Evolutionary conservation across 1,140 invertebrate species (phyloP).

Genomic region (Drosophila prosaltans): DNA sequence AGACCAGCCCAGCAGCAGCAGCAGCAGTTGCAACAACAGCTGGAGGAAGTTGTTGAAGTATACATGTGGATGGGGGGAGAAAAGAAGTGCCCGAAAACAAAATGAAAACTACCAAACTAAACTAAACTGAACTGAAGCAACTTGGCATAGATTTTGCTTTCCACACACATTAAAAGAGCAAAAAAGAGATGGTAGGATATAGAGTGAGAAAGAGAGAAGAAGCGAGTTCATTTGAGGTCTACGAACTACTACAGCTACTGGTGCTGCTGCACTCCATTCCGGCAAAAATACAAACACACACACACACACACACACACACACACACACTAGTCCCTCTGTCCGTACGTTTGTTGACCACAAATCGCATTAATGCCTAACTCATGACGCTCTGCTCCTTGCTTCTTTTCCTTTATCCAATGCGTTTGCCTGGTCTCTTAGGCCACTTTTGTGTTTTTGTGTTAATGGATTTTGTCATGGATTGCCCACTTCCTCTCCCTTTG

Average conservation of each 20-base stretch:
- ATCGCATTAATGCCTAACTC: slow-evolving; percentile 41
- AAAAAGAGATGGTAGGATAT: background rate
- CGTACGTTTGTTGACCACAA: slow-evolving; percentile 42
- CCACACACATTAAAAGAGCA: slow-evolving; percentile 1
- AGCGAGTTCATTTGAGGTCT: slow-evolving; percentile 38
- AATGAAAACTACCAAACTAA: slow-evolving; percentile 3
- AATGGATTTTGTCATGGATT: slow-evolving; percentile 45
- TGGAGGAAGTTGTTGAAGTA: slow-evolving; percentile 9
- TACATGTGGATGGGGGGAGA: background rate
- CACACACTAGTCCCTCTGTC: background rate
- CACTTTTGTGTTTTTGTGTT: slow-evolving; percentile 35
- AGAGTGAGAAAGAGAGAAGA: background rate
- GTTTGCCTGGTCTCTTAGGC: slow-evolving; percentile 1
- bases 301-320: background rate
- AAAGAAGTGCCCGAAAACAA: slow-evolving; percentile 20
- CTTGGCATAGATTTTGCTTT: slow-evolving; percentile 49
- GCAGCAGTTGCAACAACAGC: slow-evolving; percentile 5
- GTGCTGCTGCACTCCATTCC: slow-evolving; percentile 17
- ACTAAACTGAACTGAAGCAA: slow-evolving; percentile 29
- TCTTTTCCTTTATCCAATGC: background rate
- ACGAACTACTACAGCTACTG: slow-evolving; percentile 36
- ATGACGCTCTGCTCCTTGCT: background rate
- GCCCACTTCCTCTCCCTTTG: slow-evolving; percentile 25
- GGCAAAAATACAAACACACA: slow-evolving; percentile 8
- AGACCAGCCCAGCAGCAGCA: slow-evolving; percentile 19